Percentiles rank a stretch among this genome's conserved stretches.
These are phyloP conservation scores for Coracias cyanogaster DNA, from an alignment of 2,797 vertebrate genomes.

Conservation along the genomic window DNA sequence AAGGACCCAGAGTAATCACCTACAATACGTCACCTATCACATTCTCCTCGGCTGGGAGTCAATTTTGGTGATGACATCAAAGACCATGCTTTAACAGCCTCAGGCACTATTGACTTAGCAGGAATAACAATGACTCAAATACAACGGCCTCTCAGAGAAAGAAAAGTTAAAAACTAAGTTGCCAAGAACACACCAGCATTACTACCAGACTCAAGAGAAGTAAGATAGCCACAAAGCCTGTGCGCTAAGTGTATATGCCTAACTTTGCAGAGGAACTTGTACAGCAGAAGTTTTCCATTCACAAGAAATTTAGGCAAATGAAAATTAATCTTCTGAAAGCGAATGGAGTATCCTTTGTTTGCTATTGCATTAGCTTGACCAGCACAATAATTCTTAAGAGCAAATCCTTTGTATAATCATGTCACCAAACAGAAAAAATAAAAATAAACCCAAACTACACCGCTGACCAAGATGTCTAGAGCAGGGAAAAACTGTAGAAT, in stretches of 20 bases:
- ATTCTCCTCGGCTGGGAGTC: background rate
- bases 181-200: background rate
- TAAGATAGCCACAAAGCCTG: background rate
- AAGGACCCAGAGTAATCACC: background rate
- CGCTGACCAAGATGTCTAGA: background rate
- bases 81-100: accelerated
- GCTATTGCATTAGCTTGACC: background rate
- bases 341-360: background rate
- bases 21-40: background rate
- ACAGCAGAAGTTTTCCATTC: background rate
- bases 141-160: background rate
- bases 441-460: background rate
- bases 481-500: background rate
- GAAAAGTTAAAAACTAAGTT: background rate
- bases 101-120: background rate
- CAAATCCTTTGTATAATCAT: background rate
- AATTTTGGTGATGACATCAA: background rate
- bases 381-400: background rate
- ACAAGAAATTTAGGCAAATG: background rate
- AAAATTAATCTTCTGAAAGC: background rate
- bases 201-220: background rate
- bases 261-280: background rate
- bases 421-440: background rate
- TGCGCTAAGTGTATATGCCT: background rate
- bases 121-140: background rate